Evolutionary conservation across 2,113 vertebrate genomes (phyloP).

Genomic region (Pteropus alecto): DNA sequence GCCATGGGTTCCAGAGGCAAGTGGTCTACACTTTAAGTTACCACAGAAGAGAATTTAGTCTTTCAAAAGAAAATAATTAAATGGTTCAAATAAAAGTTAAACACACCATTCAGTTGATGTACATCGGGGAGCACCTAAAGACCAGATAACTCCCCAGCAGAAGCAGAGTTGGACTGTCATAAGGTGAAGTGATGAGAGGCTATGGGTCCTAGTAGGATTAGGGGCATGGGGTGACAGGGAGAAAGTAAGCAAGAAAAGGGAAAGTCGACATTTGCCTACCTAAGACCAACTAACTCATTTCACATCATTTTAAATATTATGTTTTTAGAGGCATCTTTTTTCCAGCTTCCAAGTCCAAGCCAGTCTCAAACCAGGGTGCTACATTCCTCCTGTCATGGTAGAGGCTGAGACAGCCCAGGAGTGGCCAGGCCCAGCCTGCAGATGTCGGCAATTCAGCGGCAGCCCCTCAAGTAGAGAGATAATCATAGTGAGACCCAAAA

Average conservation of each 20-base stretch:
- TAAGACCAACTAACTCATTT: constrained; percentile 56
- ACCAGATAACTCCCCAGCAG: not conserved
- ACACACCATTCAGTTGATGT: not conserved
- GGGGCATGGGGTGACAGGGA: not conserved
- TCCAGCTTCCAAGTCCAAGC: not conserved
- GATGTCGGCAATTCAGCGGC: not conserved
- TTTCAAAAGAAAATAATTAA: not conserved
- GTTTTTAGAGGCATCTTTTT: not conserved
- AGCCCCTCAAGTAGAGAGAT: not conserved
- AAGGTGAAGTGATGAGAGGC: not conserved
- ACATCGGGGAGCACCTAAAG: not conserved
- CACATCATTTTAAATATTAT: constrained; percentile 42
- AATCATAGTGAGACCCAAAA: not conserved
- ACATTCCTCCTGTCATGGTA: not conserved
- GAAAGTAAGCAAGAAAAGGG: constrained; percentile 17
- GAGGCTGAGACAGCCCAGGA: not conserved
- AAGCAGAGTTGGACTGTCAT: not conserved
- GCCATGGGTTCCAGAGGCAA: not conserved
- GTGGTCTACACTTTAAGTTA: not conserved
- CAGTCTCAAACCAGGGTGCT: not conserved
- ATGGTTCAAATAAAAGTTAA: not conserved
- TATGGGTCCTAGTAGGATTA: not conserved
- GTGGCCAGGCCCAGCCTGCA: not conserved
- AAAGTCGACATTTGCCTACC: constrained; percentile 59
- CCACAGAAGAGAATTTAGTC: not conserved